Percentiles rank a stretch among this genome's conserved stretches.
phyloP scores from a whole-genome alignment of 2,888 invertebrate genomes.

The Myathropa florea region DNA sequence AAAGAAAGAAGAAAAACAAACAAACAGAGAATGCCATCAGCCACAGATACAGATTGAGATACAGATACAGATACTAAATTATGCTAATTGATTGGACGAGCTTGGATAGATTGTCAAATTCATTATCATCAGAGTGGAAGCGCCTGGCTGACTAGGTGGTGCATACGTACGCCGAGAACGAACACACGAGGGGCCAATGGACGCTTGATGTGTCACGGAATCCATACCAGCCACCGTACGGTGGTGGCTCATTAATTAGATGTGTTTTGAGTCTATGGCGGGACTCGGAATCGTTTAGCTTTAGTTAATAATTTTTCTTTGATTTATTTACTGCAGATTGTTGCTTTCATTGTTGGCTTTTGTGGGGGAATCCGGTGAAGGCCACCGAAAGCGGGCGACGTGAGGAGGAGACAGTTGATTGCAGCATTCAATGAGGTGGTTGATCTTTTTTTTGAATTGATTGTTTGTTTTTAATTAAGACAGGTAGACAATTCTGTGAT shows the following conservation, averaged over 20 bases:
- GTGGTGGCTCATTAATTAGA: conserved; percentile 45
- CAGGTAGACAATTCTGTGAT: not conserved
- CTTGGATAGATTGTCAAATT: conserved; percentile 15
- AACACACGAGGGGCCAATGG: conserved; percentile 12
- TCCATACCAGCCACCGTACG: not conserved
- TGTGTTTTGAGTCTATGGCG: conserved; percentile 11
- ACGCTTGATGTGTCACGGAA: conserved; percentile 16
- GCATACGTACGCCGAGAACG: not conserved
- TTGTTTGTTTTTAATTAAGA: conserved; percentile 6
- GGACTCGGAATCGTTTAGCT: conserved; percentile 20
- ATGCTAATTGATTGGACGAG: conserved; percentile 43
- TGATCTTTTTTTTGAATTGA: conserved; percentile 12
- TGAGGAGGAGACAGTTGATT: not conserved
- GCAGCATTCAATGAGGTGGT: conserved; percentile 9
- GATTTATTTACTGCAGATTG: conserved; percentile 25
- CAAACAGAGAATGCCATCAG: not conserved
- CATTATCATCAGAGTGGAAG: not conserved
- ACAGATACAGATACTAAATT: conserved; percentile 3
- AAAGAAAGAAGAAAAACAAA: not conserved
- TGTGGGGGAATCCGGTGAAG: conserved; percentile 21
- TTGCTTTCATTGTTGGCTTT: too few species aligned
- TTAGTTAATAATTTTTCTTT: conserved; percentile 19
- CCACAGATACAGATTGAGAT: not conserved
- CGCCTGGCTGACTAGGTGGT: not conserved
- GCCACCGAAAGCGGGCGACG: not conserved